Percentiles rank a stretch among this genome's conserved stretches.
These are phyloP conservation scores for Papio anubis DNA, from an alignment of 2,113 vertebrate genomes.

Conservation along the genomic window DNA sequence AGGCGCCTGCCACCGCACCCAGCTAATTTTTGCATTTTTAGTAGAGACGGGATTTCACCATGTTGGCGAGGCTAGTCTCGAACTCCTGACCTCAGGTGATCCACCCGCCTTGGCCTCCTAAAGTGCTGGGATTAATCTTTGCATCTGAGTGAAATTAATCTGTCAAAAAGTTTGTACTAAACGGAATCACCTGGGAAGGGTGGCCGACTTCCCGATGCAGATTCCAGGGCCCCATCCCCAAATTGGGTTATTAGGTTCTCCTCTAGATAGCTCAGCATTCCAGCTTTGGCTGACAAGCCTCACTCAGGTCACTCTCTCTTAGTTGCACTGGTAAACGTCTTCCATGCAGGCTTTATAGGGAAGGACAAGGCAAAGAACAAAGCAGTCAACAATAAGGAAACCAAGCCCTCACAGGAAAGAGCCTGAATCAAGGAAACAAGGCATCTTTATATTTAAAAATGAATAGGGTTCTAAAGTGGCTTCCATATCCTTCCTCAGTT, in stretches of 20 bases:
- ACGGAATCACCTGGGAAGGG: no score
- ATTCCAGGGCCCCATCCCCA: not conserved
- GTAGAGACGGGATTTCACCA: no score
- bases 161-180: not conserved
- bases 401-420: not conserved
- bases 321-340: not conserved
- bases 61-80: no score
- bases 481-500: not conserved
- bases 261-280: not conserved
- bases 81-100: no score
- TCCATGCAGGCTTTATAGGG: fast-evolving
- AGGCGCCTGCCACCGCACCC: no score
- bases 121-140: no score
- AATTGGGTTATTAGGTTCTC: not conserved
- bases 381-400: not conserved
- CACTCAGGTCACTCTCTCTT: fast-evolving
- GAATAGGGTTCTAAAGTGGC: not conserved
- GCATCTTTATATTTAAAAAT: not conserved
- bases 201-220: not conserved
- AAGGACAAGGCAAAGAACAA: not conserved
- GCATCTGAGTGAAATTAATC: not conserved
- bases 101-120: no score
- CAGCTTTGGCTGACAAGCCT: not conserved
- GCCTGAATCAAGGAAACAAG: not conserved
- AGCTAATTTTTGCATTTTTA: no score